Evolutionary conservation across 2,797 vertebrate genomes (phyloP), one percentile per base, ranked within the genome.

Genomic region (Oophaga sylvatica): DNA sequence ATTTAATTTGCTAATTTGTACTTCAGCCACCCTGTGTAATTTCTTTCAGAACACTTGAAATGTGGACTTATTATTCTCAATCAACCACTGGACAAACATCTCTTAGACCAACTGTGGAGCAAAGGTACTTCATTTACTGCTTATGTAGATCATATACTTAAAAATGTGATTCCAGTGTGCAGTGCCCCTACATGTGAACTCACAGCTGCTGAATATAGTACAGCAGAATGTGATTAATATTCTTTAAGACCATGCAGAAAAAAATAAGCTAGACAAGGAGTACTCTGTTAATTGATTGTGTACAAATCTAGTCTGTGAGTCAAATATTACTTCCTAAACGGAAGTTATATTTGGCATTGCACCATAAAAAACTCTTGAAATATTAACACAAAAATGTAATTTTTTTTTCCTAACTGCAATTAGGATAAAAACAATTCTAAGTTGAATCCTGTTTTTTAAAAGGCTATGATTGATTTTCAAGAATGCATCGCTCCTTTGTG

Each of bases 61-160:
- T 87, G 80, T 81, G 81, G 89, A 48, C 89, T 90, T 62, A 57
- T 90, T 53, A 84, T 90, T 81, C 77, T 90, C 22, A 85, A 90
- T 78, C 87, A 90, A n/a, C 84, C 84, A 22, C 80, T 87, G 78
- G 77, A 85, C 31, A 84, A 62, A 70, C 15, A 11, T 63, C 4
- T 84, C 65, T 60, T 90, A 29, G 5, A 48, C 86, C 59, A 75
- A 10, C 76, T 88, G 20, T 87, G 90, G 84, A 85, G 57, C 5
- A 86, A 80, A 90, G 87, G 88, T 89, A 89, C 26, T 78, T 59
- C 48, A 73, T 26, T 31, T 12, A 63, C 62, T 48, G 71, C 48
- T 48, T 4, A 48, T 48, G 2, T 56, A 53, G 22, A 26, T 45
- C 22, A n/a, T 26, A 26, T 26, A 1, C 26, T 22, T 35, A 71